Base-by-base conservation (phyloP, 92 coral and sea anemone species). In the Scolanthus callimorphus region DNA sequence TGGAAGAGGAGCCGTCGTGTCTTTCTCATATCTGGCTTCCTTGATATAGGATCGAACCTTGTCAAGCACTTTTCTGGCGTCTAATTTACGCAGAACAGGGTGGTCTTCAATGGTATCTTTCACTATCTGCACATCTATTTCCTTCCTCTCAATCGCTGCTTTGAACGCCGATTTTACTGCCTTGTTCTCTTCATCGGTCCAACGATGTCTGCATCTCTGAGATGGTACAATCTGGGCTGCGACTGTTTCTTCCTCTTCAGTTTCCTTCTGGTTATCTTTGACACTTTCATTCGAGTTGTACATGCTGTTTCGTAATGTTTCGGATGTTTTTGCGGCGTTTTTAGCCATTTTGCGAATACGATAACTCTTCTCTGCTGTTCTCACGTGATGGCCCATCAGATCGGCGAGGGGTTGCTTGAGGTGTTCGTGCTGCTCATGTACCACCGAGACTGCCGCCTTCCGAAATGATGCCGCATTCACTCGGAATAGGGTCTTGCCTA, bases 391-490 rank as follows among this genome's bases (percentile, higher is more conserved):
- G 9, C 46, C 63, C 77, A 77, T 77, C 3, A 62, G 63, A 38
- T 77, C 64, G 3, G 84, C 84, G 21, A 77, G 71, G 47, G 54
- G 51, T 15, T 49, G 24, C 72, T 69, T 77, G 25, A 75, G 29
- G 55, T 57, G 58, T 11, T 45, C 49, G 29, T 74, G 81, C 20
- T 74, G 27, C 25, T 59, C 67, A 25, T 57, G 74, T 29, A 78
- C 50, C 4, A 62, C 80, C 43, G 73, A 61, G 57, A 75, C 82
- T 47, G 75, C 69, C 37, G 81, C 81, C 52, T 74, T 74, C 49
- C 78, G 58, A 37, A 60, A 71, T 17, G 78, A 71, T 19, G 78
- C 60, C 8, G 61, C 77, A 11, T 31, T 45, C 15, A 70, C 31
- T 21, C 68, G 47, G 29, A 31, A 59, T 3, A 22, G 60, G 34